Conservation (phyloP, 2,888 invertebrate species). For the Hylaea fasciaria region DNA sequence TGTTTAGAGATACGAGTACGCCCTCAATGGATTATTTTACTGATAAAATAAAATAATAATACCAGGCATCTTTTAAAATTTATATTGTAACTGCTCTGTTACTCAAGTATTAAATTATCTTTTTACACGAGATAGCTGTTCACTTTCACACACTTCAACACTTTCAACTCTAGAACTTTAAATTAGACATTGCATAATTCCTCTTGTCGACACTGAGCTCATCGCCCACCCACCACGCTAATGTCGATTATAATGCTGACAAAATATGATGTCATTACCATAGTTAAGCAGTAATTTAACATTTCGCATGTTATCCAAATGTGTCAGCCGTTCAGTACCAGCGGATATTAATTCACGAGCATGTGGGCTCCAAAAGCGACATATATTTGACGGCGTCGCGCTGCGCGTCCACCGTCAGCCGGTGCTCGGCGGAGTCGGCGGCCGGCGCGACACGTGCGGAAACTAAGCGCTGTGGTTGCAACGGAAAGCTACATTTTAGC, state of each 20-base stretch:
- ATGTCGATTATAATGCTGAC: too few species aligned
- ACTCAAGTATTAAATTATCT: too few species aligned
- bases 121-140: too few species aligned
- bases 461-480: background rate
- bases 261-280: too few species aligned
- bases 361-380: background rate
- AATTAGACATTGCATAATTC: too few species aligned
- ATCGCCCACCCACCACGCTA: too few species aligned
- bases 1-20: conserved; percentile 3
- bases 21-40: background rate
- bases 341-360: background rate
- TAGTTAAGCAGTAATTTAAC: too few species aligned
- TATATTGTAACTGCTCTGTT: background rate
- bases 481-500: too few species aligned
- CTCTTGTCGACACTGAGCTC: too few species aligned
- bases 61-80: background rate
- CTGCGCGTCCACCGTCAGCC: background rate
- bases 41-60: background rate
- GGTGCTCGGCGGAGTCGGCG: background rate
- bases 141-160: too few species aligned
- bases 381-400: background rate
- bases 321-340: background rate
- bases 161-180: too few species aligned
- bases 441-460: background rate
- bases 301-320: too few species aligned